A percentile compares a stretch with the other conserved stretches of the same genome.
Conservation (phyloP, 2,888 invertebrate genomes). For the Dynastes tityus region DNA sequence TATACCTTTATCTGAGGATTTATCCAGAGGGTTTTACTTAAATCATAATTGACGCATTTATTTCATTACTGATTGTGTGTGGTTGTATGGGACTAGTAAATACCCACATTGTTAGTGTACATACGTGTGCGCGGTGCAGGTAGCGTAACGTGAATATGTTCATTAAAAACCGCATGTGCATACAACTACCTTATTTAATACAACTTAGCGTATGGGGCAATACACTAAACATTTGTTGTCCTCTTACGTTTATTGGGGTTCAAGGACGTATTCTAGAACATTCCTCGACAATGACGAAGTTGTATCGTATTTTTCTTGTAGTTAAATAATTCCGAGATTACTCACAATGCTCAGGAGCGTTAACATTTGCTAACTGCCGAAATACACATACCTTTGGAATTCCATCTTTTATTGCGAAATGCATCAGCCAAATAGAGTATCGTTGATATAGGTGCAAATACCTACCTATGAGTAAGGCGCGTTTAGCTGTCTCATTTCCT, state of each 20-base stretch:
- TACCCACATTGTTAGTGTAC: no score
- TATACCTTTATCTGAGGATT: no score
- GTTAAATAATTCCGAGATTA: constrained; percentile 41
- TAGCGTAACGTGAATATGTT: not conserved
- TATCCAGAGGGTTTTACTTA: no score
- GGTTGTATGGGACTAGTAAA: no score
- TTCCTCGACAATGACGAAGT: constrained; percentile 39
- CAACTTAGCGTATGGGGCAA: constrained; percentile 19
- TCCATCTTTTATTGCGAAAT: constrained; percentile 2
- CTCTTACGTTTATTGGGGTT: constrained; percentile 38
- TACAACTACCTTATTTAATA: not conserved
- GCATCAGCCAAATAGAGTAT: not conserved
- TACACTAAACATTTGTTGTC: constrained; percentile 34
- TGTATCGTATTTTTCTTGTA: not conserved
- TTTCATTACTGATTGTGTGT: no score
- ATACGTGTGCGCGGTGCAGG: not conserved
- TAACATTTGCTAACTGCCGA: constrained; percentile 1
- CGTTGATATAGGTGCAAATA: not conserved
- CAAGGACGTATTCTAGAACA: constrained; percentile 45
- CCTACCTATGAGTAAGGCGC: not conserved
- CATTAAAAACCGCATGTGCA: constrained; percentile 5
- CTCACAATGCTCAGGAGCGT: constrained; percentile 39
- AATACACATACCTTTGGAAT: constrained; percentile 11
- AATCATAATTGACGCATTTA: no score
- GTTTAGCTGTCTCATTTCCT: no score